Evolutionary conservation across 2,113 vertebrate species (phyloP), one percentile per base, ranked within the genome.

Genomic region (Thomomys bottae): DNA sequence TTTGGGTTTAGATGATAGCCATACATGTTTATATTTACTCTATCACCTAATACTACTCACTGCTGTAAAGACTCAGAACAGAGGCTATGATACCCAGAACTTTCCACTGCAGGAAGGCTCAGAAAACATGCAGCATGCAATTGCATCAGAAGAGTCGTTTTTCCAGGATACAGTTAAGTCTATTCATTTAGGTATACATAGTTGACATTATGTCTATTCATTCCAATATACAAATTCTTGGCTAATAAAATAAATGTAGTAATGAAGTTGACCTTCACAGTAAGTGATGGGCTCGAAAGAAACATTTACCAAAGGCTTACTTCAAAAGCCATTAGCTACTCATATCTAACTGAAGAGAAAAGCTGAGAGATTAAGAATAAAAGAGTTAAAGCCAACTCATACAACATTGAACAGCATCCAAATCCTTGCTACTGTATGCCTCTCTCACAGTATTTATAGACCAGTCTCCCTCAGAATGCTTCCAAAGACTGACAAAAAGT

Each of bases 291-390:
- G 59, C 85, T 77, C 40, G 11, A 87, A 89, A 89, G 92, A 86
- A 94, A 94, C 89, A 87, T 95, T 96, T 96, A 81, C 95, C 64
- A 40, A 95, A 76, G 84, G 88, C 87, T 96, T 96, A 95, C 36
- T 77, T 77, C 76, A 94, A 95, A 84, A 78, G 66, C 91, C 94
- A 93, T 95, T 93, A 95, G 90, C 77, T 71, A 90, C 88, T 91
- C 82, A 79, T 79, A 34, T 59, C n/a, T 36, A 57, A 32, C 17
- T 66, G 36, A 89, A 82, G 75, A 84, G 38, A 84, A 94, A 95
- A 93, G 90, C 72, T 82, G 40, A 70, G 93, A 94, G 93, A 95
- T 94, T 95, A 96, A 95, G 87, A 92, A 88, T 45, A 90, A 84
- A 92, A 95, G 94, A 71, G 24, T 81, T 84, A 92, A 92, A 88